phyloP scores from a whole-genome alignment of 2,888 invertebrate genomes.

The Oxystoma pomonae region DNA sequence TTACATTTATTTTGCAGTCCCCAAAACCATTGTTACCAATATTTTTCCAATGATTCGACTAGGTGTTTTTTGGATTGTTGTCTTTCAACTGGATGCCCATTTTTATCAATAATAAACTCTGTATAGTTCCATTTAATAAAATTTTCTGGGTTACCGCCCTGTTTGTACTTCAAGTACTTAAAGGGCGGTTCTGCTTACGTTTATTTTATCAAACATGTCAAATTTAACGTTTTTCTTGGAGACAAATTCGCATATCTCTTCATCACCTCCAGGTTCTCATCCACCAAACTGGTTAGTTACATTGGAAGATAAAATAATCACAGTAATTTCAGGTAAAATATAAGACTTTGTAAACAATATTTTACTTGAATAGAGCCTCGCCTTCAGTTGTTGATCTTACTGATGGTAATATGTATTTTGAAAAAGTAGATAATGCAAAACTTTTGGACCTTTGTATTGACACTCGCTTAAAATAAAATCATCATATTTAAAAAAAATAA shows the following conservation, averaged over 20 bases:
- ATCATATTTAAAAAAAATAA: no score
- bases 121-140: constrained; percentile 89
- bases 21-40: constrained; percentile 36
- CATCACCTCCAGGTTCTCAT: constrained; percentile 69
- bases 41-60: constrained; percentile 33
- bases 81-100: constrained; percentile 67
- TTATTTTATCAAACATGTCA: constrained; percentile 68
- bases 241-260: constrained; percentile 61
- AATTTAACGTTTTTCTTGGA: constrained; percentile 61
- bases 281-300: no score
- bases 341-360: no score
- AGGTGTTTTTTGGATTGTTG: constrained; percentile 52
- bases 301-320: no score
- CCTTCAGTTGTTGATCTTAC: no score
- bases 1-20: no score
- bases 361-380: no score
- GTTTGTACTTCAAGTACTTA: constrained; percentile 59
- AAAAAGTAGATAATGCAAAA: no score
- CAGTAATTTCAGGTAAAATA: no score
- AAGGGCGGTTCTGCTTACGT: constrained; percentile 66
- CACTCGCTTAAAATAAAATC: no score
- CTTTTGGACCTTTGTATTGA: no score
- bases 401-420: no score
- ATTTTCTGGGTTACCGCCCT: constrained; percentile 54
- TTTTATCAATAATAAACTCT: constrained; percentile 75